Evolutionary conservation across 2,797 vertebrate genomes (phyloP).

Genomic region (Eidolon dupreanum): DNA sequence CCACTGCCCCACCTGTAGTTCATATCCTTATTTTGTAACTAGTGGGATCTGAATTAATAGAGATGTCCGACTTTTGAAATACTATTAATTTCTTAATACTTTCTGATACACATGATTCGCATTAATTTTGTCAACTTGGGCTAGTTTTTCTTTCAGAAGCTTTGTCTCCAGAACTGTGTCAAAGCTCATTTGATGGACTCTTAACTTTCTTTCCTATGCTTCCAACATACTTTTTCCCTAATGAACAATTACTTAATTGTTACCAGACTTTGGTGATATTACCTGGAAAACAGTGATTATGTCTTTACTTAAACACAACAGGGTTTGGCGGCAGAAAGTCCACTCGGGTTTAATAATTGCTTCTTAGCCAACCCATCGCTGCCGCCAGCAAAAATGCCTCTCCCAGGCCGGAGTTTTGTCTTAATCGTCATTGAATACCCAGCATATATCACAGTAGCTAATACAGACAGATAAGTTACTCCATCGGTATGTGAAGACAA

Average conservation of each 20-base stretch:
- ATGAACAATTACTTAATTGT: background rate
- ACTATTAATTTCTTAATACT: background rate
- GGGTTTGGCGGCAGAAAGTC: background rate
- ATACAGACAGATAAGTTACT: background rate
- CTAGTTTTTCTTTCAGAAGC: background rate
- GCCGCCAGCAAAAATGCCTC: background rate
- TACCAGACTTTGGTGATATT: background rate
- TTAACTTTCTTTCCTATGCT: background rate
- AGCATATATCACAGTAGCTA: background rate
- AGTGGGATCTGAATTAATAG: background rate
- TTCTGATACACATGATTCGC: background rate
- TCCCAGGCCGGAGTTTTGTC: background rate
- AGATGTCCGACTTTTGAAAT: background rate
- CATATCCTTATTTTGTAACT: background rate
- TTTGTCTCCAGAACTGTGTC: background rate
- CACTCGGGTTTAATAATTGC: background rate
- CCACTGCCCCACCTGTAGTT: background rate
- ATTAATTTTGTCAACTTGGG: background rate
- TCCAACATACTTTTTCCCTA: background rate
- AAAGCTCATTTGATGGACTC: background rate
- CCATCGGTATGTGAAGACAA: background rate
- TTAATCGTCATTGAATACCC: background rate
- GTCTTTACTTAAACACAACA: background rate
- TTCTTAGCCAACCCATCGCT: background rate
- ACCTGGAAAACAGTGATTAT: background rate